A percentile compares a stretch with the other conserved stretches of the same genome.
These are phyloP conservation scores for Pogonomyrmex barbatus DNA, from an alignment of 1,140 invertebrate species.

Conservation along the genomic window DNA sequence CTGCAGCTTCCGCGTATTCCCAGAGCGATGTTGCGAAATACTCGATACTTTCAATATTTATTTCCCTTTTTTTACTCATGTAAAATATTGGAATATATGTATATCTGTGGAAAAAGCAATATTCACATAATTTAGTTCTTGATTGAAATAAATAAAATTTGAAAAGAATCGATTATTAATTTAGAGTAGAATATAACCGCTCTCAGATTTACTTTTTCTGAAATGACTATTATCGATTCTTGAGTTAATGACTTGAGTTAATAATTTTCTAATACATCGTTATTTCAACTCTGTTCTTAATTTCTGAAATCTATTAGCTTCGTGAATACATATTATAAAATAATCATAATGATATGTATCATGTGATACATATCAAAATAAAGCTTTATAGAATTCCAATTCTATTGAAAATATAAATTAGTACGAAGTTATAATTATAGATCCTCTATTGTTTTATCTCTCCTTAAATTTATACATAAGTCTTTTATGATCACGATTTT, in stretches of 20 bases:
- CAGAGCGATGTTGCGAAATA: background rate
- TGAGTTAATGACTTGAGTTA: constrained; percentile 4
- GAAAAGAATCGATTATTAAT: background rate
- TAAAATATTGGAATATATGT: background rate
- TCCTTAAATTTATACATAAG: constrained; percentile 33
- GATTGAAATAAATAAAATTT: background rate
- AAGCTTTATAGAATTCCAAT: background rate
- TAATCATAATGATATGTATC: no score
- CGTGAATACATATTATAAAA: background rate
- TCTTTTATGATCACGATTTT: constrained; percentile 21
- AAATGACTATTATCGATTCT: constrained; percentile 9
- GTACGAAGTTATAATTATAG: background rate
- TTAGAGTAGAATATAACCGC: background rate
- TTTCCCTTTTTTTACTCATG: background rate
- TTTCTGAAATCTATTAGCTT: constrained; percentile 27
- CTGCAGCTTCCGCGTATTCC: background rate
- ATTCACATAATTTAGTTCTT: constrained; percentile 34
- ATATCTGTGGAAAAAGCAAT: background rate
- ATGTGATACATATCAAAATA: background rate
- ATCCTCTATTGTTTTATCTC: background rate
- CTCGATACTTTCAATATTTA: background rate
- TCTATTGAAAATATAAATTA: background rate
- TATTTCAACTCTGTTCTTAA: constrained; percentile 15
- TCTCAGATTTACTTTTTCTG: background rate
- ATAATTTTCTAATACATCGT: background rate